A percentile compares a stretch with the other conserved stretches of the same genome.
These are phyloP conservation scores for Chaetops frenatus DNA, from an alignment of 2,113 vertebrate species.

Conservation along the genomic window DNA sequence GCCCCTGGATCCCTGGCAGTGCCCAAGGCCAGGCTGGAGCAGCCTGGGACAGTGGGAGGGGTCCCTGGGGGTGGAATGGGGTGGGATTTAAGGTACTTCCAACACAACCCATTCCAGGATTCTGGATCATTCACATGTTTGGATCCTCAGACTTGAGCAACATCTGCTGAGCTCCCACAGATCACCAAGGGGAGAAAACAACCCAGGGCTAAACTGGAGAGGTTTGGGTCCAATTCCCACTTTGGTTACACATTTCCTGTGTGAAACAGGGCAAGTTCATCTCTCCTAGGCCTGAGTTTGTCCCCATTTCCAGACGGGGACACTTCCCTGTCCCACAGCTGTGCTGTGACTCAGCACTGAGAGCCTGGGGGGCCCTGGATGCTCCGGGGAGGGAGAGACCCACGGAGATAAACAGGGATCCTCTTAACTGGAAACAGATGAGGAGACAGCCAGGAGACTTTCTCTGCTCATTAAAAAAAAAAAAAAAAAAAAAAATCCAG, in stretches of 20 bases:
- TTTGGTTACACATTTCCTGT: constrained; percentile 16
- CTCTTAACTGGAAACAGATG: background rate
- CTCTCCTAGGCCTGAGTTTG: fast-evolving
- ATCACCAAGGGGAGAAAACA: background rate
- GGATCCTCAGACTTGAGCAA: background rate
- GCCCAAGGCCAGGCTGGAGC: background rate
- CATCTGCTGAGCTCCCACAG: background rate
- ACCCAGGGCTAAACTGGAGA: background rate
- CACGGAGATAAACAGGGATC: background rate
- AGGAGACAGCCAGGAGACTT: background rate
- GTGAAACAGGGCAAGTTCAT: background rate
- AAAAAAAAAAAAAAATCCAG: background rate
- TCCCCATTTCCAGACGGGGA: background rate
- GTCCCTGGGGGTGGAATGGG: fast-evolving
- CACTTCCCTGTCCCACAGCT: background rate
- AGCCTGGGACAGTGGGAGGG: background rate
- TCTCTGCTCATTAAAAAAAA: background rate
- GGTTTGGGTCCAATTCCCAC: background rate
- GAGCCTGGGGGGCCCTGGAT: background rate
- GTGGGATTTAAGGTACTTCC: fast-evolving
- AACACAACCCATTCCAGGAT: background rate
- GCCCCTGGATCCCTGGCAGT: background rate
- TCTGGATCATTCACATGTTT: fast-evolving
- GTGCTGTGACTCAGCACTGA: background rate
- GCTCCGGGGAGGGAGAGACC: background rate